A percentile compares a stretch with the other conserved stretches of the same genome.
Conservation (phyloP, 2,113 vertebrate genomes). For the Laterallus jamaicensis region DNA sequence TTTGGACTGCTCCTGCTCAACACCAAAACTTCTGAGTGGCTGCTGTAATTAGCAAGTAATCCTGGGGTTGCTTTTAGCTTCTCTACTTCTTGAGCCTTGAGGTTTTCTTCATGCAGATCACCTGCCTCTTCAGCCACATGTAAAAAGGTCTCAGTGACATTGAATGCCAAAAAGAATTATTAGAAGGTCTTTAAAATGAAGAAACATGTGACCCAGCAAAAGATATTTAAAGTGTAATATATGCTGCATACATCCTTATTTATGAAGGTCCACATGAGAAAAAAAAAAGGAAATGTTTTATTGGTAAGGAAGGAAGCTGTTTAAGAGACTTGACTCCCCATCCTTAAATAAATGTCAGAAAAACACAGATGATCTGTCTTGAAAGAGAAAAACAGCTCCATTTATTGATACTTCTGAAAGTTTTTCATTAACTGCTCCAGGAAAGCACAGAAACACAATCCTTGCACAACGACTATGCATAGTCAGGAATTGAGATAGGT, state of each 20-base stretch:
- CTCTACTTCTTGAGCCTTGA: neutral
- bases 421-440: neutral
- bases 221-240: neutral
- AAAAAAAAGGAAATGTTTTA: neutral
- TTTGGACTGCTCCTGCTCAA: neutral
- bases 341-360: neutral
- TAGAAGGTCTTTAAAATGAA: neutral
- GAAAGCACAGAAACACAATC: neutral
- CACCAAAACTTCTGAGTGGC: neutral
- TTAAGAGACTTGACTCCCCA: neutral
- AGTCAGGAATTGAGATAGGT: neutral
- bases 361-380: neutral
- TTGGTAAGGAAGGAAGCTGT: neutral
- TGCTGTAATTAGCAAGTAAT: neutral
- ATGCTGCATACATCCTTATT: neutral
- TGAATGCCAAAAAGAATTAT: neutral
- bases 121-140: neutral
- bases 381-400: neutral
- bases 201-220: rapidly evolving
- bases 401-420: neutral
- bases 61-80: neutral
- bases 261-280: neutral
- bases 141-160: neutral
- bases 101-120: neutral
- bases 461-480: neutral